phyloP scores from a whole-genome alignment of 2,113 vertebrate genomes.

The Sphyrna mokarran region DNA sequence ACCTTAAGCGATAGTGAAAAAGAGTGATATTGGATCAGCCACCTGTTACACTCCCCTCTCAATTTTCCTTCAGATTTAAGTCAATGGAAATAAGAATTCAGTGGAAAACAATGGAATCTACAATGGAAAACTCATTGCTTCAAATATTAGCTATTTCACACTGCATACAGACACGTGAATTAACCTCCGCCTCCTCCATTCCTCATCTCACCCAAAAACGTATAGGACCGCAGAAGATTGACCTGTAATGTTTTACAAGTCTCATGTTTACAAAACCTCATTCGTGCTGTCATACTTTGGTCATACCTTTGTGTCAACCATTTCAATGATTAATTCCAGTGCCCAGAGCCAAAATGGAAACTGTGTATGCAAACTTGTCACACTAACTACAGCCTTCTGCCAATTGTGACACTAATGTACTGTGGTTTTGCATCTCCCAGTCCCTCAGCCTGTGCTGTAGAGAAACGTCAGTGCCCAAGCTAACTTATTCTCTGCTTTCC shows the following conservation, averaged over 20 bases:
- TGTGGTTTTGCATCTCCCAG: not conserved
- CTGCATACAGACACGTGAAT: not conserved
- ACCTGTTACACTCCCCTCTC: no score
- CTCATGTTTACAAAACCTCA: not conserved
- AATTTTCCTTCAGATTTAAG: not conserved
- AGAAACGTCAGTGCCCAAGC: not conserved
- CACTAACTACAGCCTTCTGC: not conserved
- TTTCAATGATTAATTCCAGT: not conserved
- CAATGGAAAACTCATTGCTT: not conserved
- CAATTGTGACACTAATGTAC: not conserved
- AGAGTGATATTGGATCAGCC: not conserved
- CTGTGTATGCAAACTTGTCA: not conserved
- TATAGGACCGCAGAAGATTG: not conserved
- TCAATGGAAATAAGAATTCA: not conserved
- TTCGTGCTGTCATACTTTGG: not conserved
- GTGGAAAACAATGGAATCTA: not conserved
- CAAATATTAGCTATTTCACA: not conserved
- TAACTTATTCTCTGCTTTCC: not conserved
- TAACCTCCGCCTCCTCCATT: not conserved
- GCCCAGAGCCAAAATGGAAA: not conserved
- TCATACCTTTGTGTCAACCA: not conserved
- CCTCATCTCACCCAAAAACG: not conserved
- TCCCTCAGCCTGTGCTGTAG: not conserved
- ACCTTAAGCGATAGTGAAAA: not conserved
- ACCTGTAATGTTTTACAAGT: not conserved